Conservation (phyloP, 2,888 invertebrate species). For the Euplexia lucipara region DNA sequence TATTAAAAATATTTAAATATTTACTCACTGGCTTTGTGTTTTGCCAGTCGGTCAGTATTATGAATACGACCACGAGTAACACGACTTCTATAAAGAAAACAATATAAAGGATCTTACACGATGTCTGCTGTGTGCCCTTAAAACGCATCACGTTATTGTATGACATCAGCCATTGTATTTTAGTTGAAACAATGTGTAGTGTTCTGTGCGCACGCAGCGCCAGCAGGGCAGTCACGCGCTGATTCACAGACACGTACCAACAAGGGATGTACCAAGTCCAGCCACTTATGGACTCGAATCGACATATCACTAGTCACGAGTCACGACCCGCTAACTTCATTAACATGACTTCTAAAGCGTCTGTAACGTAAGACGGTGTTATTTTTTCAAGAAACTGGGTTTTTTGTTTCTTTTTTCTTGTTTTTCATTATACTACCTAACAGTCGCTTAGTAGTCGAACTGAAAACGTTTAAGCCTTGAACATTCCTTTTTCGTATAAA, state of each 20-base stretch:
- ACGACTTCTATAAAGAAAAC: conserved; percentile 31
- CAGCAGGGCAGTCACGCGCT: conserved; percentile 79
- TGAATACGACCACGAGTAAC: conserved; percentile 17
- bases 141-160: conserved; percentile 77
- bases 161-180: conserved; percentile 85
- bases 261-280: conserved; percentile 72
- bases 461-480: too few species aligned
- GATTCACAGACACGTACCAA: conserved; percentile 74
- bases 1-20: too few species aligned
- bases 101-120: conserved; percentile 37
- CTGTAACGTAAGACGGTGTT: conserved; percentile 5
- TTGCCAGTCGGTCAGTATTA: conserved; percentile 21
- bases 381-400: conserved; percentile 8
- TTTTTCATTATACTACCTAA: too few species aligned
- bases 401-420: not conserved
- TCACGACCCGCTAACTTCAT: conserved; percentile 72
- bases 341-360: conserved; percentile 64
- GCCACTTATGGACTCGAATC: conserved; percentile 66
- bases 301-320: conserved; percentile 72
- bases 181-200: conserved; percentile 77
- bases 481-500: too few species aligned
- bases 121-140: conserved; percentile 64
- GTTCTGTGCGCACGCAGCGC: conserved; percentile 72
- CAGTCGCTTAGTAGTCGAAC: too few species aligned
- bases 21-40: conserved; percentile 14